Evolutionary conservation across 1,140 invertebrate genomes (phyloP).

Genomic region (Amphibalanus amphitrite): DNA sequence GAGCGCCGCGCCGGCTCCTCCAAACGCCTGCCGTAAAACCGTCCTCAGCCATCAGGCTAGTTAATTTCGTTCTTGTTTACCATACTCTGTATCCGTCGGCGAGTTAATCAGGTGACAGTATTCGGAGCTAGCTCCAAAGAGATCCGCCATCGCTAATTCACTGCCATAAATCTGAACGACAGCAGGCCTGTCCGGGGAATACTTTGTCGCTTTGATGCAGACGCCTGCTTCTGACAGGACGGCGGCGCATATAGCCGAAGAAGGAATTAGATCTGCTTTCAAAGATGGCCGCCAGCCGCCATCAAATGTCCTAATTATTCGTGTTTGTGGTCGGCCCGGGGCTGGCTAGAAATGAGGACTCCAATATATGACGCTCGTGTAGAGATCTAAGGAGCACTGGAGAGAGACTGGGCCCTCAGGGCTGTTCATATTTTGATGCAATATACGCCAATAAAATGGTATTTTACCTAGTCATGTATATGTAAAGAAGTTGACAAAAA

Average conservation of each 20-base stretch:
- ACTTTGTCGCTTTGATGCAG: neutral
- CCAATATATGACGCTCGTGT: too few relatives aligned
- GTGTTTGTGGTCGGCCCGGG: too few relatives aligned
- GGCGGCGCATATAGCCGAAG: neutral
- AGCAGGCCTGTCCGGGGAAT: neutral
- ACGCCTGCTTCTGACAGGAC: neutral
- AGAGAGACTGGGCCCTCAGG: too few relatives aligned
- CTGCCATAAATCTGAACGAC: neutral
- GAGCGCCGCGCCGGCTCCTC: neutral
- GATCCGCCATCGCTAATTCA: neutral
- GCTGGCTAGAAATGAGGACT: too few relatives aligned
- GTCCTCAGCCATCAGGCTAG: neutral
- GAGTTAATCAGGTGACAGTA: neutral
- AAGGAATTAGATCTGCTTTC: neutral
- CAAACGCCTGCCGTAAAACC: neutral
- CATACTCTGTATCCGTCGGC: neutral
- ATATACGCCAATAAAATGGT: too few relatives aligned
- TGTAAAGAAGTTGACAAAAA: too few relatives aligned
- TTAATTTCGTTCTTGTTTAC: conserved; percentile 2
- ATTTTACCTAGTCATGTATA: too few relatives aligned
- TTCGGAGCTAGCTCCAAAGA: neutral
- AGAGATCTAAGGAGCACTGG: too few relatives aligned
- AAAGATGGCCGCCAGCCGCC: neutral
- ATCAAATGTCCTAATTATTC: too few relatives aligned
- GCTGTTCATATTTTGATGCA: too few relatives aligned